Evolutionary conservation across 2,113 vertebrate species (phyloP), one percentile per base, ranked within the genome.

Genomic region (Acanthochromis polyacanthus): DNA sequence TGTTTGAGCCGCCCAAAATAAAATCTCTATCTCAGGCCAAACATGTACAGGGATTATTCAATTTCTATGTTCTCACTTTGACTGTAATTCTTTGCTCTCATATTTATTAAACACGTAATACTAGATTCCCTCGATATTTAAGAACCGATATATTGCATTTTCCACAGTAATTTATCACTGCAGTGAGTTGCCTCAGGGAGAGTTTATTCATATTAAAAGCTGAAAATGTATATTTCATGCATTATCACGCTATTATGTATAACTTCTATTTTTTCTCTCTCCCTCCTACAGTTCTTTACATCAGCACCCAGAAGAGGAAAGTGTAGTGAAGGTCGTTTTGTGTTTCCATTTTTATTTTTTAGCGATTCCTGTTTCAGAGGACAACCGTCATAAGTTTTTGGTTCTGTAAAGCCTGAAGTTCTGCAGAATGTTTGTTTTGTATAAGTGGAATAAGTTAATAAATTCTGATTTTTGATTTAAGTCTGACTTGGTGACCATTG

Each of bases 271-370:
- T n/a, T 59, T 63, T 25, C 1, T 71, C 56, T 82, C 48, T 84
- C 57, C 61, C 43, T 40, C 71, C 43, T n/a, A 17, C 86, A 99
- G 98, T 99, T 80, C 93, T 99, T 59, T 99, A 99, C 93, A 99
- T 99, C 93, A 99, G 98, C 93, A 99, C 98, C 46, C 98, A 99
- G 96, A 99, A 99, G 96, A 98, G 98, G 88, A 97, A 99, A 92
- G 96, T 98, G 93, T 99, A 95, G 96, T 60, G 88, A 85, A 86
- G 60, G 50, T 68, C 10, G 25, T 53, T 84, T 65, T 53, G 50
- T 71, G 36, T 64, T 83, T 80, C 77, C 11, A 23, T 68, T 74
- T 71, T 66, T 62, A 70, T 51, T 59, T 80, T 77, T 25, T 67
- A 65, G 57, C 58, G 52, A 76, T 90, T 50, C n/a, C 64, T 76